phyloP scores from a whole-genome alignment of 2,888 invertebrate genomes.

The Acanthacorydalis orientalis region DNA sequence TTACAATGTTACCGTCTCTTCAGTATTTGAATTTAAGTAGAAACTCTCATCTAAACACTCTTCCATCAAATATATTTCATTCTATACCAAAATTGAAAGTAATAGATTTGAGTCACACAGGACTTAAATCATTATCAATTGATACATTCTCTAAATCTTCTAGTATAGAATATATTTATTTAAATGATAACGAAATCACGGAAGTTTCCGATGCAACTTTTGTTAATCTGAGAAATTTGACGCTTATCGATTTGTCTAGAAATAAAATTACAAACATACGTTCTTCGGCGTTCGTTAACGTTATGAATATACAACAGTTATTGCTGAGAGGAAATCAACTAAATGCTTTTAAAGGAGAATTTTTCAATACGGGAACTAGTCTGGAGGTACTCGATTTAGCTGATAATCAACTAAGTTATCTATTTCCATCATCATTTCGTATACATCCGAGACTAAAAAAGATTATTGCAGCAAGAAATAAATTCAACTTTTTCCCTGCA shows the following conservation, averaged over 20 bases:
- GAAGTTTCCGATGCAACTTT: slow-evolving; percentile 67
- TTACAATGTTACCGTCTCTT: slow-evolving; percentile 46
- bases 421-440: slow-evolving; percentile 72
- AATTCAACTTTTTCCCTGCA: slow-evolving; percentile 71
- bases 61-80: slow-evolving; percentile 50
- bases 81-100: slow-evolving; percentile 48
- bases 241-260: slow-evolving; percentile 56
- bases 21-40: slow-evolving; percentile 59
- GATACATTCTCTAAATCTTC: slow-evolving; percentile 52
- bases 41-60: slow-evolving; percentile 47
- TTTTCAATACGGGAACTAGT: slow-evolving; percentile 68
- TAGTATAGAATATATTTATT: slow-evolving; percentile 46
- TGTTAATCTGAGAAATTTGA: slow-evolving; percentile 56
- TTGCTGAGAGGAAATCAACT: slow-evolving; percentile 61
- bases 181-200: slow-evolving; percentile 55
- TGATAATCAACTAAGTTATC: slow-evolving; percentile 61
- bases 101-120: slow-evolving; percentile 58
- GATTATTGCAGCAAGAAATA: slow-evolving; percentile 57
- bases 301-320: slow-evolving; percentile 55
- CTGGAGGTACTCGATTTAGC: slow-evolving; percentile 67
- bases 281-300: slow-evolving; percentile 59
- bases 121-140: slow-evolving; percentile 53
- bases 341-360: slow-evolving; percentile 66
- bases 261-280: slow-evolving; percentile 63
- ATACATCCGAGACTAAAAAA: slow-evolving; percentile 62